phyloP scores from a whole-genome alignment of 2,797 vertebrate species.

The Microchirus variegatus region DNA sequence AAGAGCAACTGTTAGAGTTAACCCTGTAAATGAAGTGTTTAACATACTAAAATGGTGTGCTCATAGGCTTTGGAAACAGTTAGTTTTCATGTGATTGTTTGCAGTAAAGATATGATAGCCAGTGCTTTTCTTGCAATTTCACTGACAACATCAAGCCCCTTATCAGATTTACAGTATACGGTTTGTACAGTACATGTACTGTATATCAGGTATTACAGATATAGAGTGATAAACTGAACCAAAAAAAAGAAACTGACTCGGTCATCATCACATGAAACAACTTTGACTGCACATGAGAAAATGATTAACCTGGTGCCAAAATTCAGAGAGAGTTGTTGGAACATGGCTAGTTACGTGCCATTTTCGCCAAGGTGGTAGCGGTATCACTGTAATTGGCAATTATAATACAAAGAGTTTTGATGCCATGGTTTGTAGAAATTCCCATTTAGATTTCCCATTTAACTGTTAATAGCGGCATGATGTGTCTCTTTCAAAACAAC shows the following conservation, averaged over 20 bases:
- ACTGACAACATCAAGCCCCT: too few species aligned
- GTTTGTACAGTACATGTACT: too few species aligned
- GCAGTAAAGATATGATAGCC: too few species aligned
- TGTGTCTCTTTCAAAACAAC: background rate
- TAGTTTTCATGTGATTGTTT: too few species aligned
- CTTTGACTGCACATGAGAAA: background rate
- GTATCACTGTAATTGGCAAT: background rate
- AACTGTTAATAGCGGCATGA: background rate
- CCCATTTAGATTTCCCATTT: constrained; percentile 10
- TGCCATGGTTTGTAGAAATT: constrained; percentile 19
- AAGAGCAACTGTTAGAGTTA: too few species aligned
- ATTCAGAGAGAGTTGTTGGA: constrained; percentile 23
- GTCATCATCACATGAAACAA: background rate
- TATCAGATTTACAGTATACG: too few species aligned
- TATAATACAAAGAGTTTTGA: constrained; percentile 20
- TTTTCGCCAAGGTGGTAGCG: background rate
- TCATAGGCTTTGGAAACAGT: too few species aligned
- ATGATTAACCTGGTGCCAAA: constrained; percentile 20
- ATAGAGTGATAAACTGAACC: background rate
- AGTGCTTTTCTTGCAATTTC: too few species aligned
- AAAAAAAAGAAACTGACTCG: too few species aligned
- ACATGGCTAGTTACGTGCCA: background rate
- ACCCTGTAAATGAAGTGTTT: too few species aligned
- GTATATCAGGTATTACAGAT: background rate
- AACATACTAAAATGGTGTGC: too few species aligned